Conservation (phyloP, 2,888 invertebrate species). For the Hyles lineata region DNA sequence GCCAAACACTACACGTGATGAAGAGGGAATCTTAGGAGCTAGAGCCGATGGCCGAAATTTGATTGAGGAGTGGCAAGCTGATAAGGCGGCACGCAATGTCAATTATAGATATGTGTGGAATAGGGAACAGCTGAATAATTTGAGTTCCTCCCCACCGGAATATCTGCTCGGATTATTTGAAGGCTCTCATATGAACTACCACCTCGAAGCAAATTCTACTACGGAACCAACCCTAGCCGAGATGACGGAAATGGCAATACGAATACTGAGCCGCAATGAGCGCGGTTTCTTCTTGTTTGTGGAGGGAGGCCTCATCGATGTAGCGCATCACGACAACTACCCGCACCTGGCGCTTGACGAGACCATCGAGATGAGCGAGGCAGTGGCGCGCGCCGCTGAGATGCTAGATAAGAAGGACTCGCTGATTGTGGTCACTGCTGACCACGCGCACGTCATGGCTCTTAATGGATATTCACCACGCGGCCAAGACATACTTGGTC, state of each 20-base stretch:
- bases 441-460: conserved; percentile 90
- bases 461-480: conserved; percentile 88
- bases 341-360: conserved; percentile 87
- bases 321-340: conserved; percentile 86
- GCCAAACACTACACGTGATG: conserved; percentile 79
- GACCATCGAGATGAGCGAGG: conserved; percentile 86
- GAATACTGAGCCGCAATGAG: conserved; percentile 85
- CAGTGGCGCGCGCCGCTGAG: conserved; percentile 76
- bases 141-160: conserved; percentile 79
- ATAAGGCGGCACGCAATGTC: conserved; percentile 63
- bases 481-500: conserved; percentile 64
- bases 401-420: conserved; percentile 84
- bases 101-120: conserved; percentile 83
- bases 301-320: conserved; percentile 87
- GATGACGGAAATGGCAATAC: conserved; percentile 85
- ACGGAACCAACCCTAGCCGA: conserved; percentile 86
- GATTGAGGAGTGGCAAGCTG: conserved; percentile 86
- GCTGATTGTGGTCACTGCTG: conserved; percentile 90
- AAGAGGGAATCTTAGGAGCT: conserved; percentile 71
- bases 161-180: conserved; percentile 87
- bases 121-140: conserved; percentile 80
- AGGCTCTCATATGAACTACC: conserved; percentile 86
- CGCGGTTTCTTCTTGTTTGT: conserved; percentile 91
- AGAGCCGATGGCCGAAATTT: conserved; percentile 86
- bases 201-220: conserved; percentile 78